A percentile compares a stretch with the other conserved stretches of the same genome.
phyloP scores from a whole-genome alignment of 2,888 invertebrate genomes.

The Drosophila sordidapex region DNA sequence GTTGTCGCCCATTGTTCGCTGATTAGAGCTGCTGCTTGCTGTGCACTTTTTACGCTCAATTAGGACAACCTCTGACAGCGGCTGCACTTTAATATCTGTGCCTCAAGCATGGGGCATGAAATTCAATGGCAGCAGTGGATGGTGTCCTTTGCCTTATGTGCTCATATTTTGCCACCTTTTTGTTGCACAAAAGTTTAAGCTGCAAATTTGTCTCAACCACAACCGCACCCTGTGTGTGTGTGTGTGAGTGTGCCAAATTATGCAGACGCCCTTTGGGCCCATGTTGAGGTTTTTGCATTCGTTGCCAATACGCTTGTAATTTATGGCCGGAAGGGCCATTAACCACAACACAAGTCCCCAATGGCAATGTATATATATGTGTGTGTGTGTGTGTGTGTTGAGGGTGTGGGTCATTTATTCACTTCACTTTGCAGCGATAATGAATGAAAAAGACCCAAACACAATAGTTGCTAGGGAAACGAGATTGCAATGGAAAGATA shows the following conservation, averaged over 20 bases:
- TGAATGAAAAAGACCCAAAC: constrained; percentile 56
- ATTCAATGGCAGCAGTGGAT: constrained; percentile 48
- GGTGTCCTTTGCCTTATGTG: constrained; percentile 31
- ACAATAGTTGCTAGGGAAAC: constrained; percentile 37
- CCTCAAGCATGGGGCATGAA: constrained; percentile 30
- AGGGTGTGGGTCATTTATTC: constrained; percentile 45
- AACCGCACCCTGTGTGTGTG: not conserved
- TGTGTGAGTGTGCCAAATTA: constrained; percentile 42
- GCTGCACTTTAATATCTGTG: constrained; percentile 11
- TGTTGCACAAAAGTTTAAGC: constrained; percentile 46
- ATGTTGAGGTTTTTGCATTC: constrained; percentile 23
- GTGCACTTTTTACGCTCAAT: constrained; percentile 48
- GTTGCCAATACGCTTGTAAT: constrained; percentile 52
- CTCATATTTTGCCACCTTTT: constrained; percentile 25
- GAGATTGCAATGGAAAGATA: constrained; percentile 34
- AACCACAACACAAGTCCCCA: constrained; percentile 9
- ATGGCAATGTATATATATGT: not conserved
- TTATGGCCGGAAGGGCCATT: constrained; percentile 58
- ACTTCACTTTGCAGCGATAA: constrained; percentile 57
- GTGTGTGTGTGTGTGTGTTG: constrained; percentile 9
- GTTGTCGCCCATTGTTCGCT: constrained; percentile 29
- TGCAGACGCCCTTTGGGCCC: constrained; percentile 64
- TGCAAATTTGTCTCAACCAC: constrained; percentile 37
- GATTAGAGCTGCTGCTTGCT: constrained; percentile 18
- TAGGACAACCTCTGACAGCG: constrained; percentile 25